Evolutionary conservation across 2,888 invertebrate genomes (phyloP).

Genomic region (Netelia fuscicornis): DNA sequence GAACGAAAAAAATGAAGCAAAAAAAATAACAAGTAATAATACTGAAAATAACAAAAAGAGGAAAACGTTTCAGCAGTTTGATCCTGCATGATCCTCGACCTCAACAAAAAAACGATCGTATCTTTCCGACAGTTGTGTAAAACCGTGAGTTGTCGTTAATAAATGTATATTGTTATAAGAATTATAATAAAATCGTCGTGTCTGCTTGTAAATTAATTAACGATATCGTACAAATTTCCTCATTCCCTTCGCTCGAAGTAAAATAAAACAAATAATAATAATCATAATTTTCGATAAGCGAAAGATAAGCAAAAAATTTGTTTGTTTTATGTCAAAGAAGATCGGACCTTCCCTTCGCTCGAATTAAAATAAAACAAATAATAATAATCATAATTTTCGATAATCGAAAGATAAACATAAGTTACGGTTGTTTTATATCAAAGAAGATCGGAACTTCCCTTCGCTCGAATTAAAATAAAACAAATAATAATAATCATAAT

Average conservation of each 20-base stretch:
- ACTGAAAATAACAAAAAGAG: neutral
- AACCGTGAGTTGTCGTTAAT: conserved; percentile 23
- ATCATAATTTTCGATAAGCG: neutral
- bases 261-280: neutral
- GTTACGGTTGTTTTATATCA: no score
- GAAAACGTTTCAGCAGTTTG: neutral
- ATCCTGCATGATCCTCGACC: neutral
- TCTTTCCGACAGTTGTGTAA: neutral
- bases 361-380: no score
- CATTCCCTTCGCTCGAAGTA: neutral
- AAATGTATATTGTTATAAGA: conserved; percentile 10
- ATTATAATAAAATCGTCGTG: conserved; percentile 48
- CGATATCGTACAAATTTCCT: neutral
- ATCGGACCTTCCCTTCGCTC: no score
- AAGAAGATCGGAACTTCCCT: no score
- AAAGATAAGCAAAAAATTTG: neutral
- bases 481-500: neutral
- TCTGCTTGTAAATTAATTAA: neutral
- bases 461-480: neutral
- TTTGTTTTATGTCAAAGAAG: no score
- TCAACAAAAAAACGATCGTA: neutral
- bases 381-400: neutral
- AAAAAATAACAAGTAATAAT: neutral
- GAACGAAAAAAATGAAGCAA: neutral
- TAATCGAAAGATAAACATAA: neutral